Percentiles rank a stretch among this genome's conserved stretches.
phyloP scores from a whole-genome alignment of 2,113 vertebrate genomes.

The Hiodon alosoides region DNA sequence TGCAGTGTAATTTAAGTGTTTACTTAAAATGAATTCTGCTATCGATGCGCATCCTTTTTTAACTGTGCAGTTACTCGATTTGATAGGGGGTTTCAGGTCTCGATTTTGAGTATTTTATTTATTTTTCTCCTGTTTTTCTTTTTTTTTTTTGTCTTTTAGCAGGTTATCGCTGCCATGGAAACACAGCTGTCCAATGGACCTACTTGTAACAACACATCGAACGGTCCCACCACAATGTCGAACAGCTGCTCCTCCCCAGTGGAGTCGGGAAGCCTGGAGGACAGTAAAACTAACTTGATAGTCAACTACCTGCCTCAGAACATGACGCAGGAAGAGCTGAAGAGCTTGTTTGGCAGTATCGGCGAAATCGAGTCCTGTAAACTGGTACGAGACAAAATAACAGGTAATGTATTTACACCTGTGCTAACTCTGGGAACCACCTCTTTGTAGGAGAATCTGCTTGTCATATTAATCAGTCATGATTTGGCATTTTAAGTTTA shows the following conservation, averaged over 20 bases:
- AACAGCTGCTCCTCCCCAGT: conserved; percentile 91
- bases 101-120: conserved; percentile 29
- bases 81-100: not conserved
- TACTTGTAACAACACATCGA: conserved; percentile 91
- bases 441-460: too few relatives aligned
- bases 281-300: conserved; percentile 98
- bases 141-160: conserved; percentile 66
- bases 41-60: conserved; percentile 42
- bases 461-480: too few relatives aligned
- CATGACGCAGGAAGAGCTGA: conserved; percentile 95
- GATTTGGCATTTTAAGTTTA: too few relatives aligned
- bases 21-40: conserved; percentile 8
- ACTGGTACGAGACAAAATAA: conserved; percentile 96
- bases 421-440: not conserved
- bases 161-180: conserved; percentile 99
- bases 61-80: conserved; percentile 9
- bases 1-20: too few relatives aligned
- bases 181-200: conserved; percentile 97
- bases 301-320: conserved; percentile 98
- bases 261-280: conserved; percentile 86
- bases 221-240: conserved; percentile 80
- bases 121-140: not conserved
- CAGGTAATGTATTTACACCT: conserved; percentile 67
- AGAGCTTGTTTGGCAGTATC: conserved; percentile 94
- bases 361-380: conserved; percentile 98